These are phyloP conservation scores for Dynastes hyllus DNA, from an alignment of 2,888 invertebrate species.

Conservation along the genomic window DNA sequence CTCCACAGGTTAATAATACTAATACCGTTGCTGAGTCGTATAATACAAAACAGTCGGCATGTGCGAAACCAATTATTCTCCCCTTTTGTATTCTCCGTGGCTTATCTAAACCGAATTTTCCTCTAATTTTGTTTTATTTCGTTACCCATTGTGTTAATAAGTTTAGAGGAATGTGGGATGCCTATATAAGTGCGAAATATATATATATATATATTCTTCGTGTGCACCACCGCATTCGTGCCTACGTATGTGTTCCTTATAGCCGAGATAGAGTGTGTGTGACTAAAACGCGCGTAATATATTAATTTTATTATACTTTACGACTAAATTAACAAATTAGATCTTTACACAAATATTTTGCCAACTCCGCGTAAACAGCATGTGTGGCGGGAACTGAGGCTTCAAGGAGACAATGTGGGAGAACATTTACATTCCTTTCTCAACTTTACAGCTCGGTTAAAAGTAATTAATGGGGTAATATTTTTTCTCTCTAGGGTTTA, in stretches of 20 bases:
- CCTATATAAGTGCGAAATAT: slow-evolving; percentile 17
- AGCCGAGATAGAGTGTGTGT: neutral
- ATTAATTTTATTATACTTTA: slow-evolving; percentile 20
- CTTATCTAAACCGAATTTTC: slow-evolving; percentile 48
- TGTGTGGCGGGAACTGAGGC: neutral
- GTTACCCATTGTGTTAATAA: slow-evolving; percentile 41
- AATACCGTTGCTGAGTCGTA: slow-evolving; percentile 27
- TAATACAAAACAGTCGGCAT: slow-evolving; percentile 38
- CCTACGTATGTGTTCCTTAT: neutral
- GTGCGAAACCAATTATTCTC: slow-evolving; percentile 47
- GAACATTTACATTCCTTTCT: neutral
- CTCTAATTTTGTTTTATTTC: slow-evolving; percentile 48
- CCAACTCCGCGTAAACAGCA: neutral
- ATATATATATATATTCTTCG: neutral
- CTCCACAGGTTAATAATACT: slow-evolving; percentile 31
- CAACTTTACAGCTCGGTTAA: slow-evolving; percentile 9
- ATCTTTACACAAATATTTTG: slow-evolving; percentile 14
- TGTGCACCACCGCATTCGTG: neutral
- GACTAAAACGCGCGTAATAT: slow-evolving; percentile 11
- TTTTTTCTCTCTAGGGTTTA: neutral
- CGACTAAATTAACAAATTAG: slow-evolving; percentile 31
- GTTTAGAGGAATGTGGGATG: slow-evolving; percentile 28
- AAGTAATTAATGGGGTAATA: slow-evolving; percentile 4
- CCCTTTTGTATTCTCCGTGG: slow-evolving; percentile 36
- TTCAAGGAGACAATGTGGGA: neutral